These are phyloP conservation scores for Cephus cinctus DNA, from an alignment of 1,140 invertebrate genomes.

Conservation along the genomic window DNA sequence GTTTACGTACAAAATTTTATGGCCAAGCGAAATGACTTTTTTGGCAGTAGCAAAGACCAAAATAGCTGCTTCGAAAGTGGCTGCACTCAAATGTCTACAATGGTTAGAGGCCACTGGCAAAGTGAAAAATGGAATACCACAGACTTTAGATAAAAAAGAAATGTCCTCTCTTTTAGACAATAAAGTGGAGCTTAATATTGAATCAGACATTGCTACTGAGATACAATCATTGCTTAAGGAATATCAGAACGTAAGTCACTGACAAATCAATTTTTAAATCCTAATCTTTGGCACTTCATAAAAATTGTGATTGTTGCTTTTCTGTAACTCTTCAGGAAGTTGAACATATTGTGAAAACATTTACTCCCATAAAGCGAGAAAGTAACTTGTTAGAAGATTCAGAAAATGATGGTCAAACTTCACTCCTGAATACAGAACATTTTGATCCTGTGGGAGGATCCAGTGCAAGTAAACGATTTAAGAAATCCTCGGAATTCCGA, in stretches of 20 bases:
- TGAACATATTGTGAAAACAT: no score
- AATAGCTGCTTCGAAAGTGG: slow-evolving; percentile 14
- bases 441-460: slow-evolving; percentile 20
- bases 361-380: no score
- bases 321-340: no score
- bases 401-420: not conserved
- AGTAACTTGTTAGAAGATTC: not conserved
- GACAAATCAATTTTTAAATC: no score
- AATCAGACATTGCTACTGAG: slow-evolving; percentile 17
- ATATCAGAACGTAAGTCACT: slow-evolving; percentile 26
- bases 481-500: not conserved
- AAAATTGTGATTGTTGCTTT: no score
- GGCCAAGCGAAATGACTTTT: slow-evolving; percentile 38
- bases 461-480: not conserved
- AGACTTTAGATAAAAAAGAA: slow-evolving; percentile 21
- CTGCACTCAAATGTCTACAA: slow-evolving; percentile 33
- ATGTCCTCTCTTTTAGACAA: not conserved
- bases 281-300: no score
- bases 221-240: slow-evolving; percentile 25
- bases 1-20: slow-evolving; percentile 29
- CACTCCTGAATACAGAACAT: not conserved
- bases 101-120: slow-evolving; percentile 31
- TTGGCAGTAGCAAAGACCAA: slow-evolving; percentile 22
- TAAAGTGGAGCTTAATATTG: slow-evolving; percentile 21
- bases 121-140: slow-evolving; percentile 22